Evolutionary conservation across 2,113 vertebrate genomes (phyloP).

Genomic region (Paracyprichromis sp.): DNA sequence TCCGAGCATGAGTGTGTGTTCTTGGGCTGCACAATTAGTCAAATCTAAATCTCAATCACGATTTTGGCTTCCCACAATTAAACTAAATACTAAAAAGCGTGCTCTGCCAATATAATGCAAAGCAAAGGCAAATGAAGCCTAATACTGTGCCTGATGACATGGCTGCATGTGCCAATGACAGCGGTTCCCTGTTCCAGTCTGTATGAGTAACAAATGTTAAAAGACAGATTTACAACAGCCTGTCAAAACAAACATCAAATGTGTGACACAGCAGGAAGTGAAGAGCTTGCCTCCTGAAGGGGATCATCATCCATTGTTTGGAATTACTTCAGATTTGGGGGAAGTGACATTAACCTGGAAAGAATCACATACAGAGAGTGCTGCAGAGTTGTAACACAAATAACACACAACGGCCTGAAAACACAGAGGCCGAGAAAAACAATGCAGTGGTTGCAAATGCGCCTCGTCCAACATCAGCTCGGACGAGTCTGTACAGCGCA

Average conservation of each 20-base stretch:
- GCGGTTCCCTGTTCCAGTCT: neutral
- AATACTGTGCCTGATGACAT: fast-evolving
- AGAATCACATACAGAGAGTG: fast-evolving
- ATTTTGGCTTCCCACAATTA: neutral
- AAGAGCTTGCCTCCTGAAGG: fast-evolving
- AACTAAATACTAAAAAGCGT: fast-evolving
- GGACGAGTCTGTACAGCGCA: neutral
- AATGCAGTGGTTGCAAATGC: neutral
- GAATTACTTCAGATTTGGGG: neutral
- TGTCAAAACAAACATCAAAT: neutral
- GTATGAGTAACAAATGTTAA: neutral
- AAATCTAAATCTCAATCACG: neutral
- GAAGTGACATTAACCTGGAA: neutral
- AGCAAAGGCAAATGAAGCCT: neutral
- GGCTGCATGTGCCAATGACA: neutral
- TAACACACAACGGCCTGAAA: neutral
- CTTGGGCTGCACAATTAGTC: neutral
- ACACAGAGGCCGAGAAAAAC: neutral
- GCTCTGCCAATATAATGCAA: neutral
- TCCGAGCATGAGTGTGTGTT: fast-evolving
- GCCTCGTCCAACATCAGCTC: neutral
- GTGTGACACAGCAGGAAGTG: neutral
- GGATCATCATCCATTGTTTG: neutral
- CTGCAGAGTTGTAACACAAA: neutral
- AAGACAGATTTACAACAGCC: neutral